Base-by-base conservation (phyloP, 2,888 invertebrate genomes). In the Trachelus iudaicus region DNA sequence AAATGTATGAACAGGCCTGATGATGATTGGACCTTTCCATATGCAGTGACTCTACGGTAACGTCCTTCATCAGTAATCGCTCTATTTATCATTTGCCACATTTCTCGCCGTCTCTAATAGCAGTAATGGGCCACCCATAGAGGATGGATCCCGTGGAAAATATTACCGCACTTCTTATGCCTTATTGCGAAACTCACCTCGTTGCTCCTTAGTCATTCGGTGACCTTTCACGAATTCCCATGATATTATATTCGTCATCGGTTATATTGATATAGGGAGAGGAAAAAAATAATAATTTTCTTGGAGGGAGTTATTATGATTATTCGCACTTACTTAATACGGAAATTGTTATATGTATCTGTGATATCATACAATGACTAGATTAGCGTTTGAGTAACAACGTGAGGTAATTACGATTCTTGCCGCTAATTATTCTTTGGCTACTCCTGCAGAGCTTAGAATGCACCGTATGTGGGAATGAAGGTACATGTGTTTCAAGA, bases 41-140 rank as follows among this genome's bases (percentile, higher is more conserved):
- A 83, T 85, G 83, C 85, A 79, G 81, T 80, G 77, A 81, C 77
- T 23, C 56, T 23, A 56, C 56, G 23, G 56, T 56, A 80, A 77
- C 80, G 79, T 83, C 83, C 78, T 82, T 83, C 84, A 79, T 79
- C 83, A 76, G 84, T 90, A 90, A 90, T 90, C 90, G 88, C 87
- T 87, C 89, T 88, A 90, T 90, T 90, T 88, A 90, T 90, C 90
- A 90, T 87, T 85, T 85, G 83, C 80, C 81, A 80, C 83, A 80
- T 83, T 87, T 88, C 88, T 86, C 87, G 85, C 85, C 84, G 86
- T 80, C 81, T 82, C 82, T 83, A 83, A 87, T 85, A 83, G 81
- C 81, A 73, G 80, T 83, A 79, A 84, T 84, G 83, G 89, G 83
- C 89, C 87, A 88, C 85, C 88, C 85, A 84, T 85, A 80, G 82